phyloP scores from a whole-genome alignment of 2,888 invertebrate genomes.

The Pachymerium ferrugineum region DNA sequence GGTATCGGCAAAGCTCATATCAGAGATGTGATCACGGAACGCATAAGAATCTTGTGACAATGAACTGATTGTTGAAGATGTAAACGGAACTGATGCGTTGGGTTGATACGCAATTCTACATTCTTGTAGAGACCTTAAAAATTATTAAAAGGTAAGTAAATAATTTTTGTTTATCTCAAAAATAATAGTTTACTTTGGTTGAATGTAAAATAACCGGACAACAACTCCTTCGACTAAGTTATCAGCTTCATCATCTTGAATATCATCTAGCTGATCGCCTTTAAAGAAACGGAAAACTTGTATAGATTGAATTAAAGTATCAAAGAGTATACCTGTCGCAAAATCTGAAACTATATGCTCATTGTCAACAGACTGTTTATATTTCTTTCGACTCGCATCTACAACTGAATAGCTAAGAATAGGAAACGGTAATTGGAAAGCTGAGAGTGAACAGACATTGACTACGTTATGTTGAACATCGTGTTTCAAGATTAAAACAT shows the following conservation, averaged over 20 bases:
- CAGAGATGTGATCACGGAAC: slow-evolving; percentile 44
- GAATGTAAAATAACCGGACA: slow-evolving; percentile 68
- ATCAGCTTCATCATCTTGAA: slow-evolving; percentile 38
- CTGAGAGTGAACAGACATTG: slow-evolving; percentile 57
- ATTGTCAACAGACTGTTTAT: slow-evolving; percentile 54
- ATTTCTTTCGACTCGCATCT: slow-evolving; percentile 57
- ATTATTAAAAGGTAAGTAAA: not conserved
- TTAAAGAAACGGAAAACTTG: no score
- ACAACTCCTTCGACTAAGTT: slow-evolving; percentile 43
- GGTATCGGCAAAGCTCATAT: slow-evolving; percentile 41
- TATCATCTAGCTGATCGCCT: slow-evolving; percentile 37
- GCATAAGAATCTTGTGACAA: slow-evolving; percentile 43
- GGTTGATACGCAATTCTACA: slow-evolving; percentile 59
- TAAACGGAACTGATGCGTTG: not conserved
- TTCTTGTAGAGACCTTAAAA: slow-evolving; percentile 67
- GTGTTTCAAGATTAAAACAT: slow-evolving; percentile 65
- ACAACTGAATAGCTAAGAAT: slow-evolving; percentile 83
- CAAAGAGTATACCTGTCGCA: not conserved
- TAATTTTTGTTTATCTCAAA: not conserved
- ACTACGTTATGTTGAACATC: slow-evolving; percentile 43
- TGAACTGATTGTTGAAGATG: slow-evolving; percentile 41
- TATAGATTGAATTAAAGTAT: not conserved
- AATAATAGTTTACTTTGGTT: slow-evolving; percentile 57
- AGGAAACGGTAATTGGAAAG: slow-evolving; percentile 79
- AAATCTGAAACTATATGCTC: slow-evolving; percentile 40